A percentile compares a stretch with the other conserved stretches of the same genome.
Conservation (phyloP, 53 echinoderm and acorn worm species). For the Echinarachnius parma region DNA sequence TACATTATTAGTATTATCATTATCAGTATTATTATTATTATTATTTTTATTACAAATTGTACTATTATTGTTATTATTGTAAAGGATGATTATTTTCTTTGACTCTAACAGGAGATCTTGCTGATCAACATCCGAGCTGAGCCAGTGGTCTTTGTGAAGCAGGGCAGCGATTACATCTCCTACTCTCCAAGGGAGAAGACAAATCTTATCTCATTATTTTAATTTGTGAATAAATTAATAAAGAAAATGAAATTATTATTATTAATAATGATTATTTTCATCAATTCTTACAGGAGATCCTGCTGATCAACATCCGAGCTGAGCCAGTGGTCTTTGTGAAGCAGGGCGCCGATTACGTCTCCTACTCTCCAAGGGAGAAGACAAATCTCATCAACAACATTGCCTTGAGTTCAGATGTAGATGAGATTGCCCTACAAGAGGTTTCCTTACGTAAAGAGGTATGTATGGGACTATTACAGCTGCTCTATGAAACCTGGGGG, state of each 20-base stretch:
- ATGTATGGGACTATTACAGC: too few species aligned
- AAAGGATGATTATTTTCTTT: too few species aligned
- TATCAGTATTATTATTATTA: too few species aligned
- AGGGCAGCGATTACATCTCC: constrained; percentile 63
- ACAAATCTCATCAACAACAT: constrained; percentile 68
- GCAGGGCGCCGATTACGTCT: constrained; percentile 60
- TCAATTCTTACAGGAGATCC: constrained; percentile 76
- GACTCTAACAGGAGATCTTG: constrained; percentile 75
- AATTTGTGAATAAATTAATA: too few species aligned
- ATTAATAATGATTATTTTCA: too few species aligned
- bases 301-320: constrained; percentile 77
- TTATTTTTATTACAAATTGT: too few species aligned
- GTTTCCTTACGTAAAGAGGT: constrained; percentile 89
- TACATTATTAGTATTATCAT: too few species aligned
- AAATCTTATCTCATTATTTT: too few species aligned
- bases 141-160: constrained; percentile 77
- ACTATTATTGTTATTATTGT: too few species aligned
- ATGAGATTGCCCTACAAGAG: constrained; percentile 64
- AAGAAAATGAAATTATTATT: too few species aligned
- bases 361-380: constrained; percentile 68
- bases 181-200: constrained; percentile 68
- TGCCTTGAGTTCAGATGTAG: constrained; percentile 14
- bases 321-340: constrained; percentile 86
- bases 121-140: constrained; percentile 84
- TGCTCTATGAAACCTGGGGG: too few species aligned